phyloP scores from a whole-genome alignment of 2,888 invertebrate genomes.

The Serrognathus titanus region DNA sequence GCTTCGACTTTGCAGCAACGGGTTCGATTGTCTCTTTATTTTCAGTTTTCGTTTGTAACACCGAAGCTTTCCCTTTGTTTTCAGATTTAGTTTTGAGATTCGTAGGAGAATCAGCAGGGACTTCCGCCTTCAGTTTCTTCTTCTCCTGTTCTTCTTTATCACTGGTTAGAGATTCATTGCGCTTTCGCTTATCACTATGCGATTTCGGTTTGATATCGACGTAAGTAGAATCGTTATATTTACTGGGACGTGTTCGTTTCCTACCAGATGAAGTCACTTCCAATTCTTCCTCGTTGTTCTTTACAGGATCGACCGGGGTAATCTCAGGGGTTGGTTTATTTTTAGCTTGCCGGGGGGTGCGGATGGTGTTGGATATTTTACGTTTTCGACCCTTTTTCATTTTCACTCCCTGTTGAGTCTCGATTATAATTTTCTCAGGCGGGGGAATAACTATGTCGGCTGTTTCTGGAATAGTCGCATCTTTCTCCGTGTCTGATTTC shows the following conservation, averaged over 20 bases:
- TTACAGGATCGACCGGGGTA: conserved; percentile 24
- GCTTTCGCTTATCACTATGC: conserved; percentile 36
- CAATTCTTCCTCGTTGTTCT: conserved; percentile 34
- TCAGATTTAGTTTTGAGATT: conserved; percentile 9
- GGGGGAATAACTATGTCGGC: conserved; percentile 44
- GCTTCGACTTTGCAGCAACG: conserved; percentile 11
- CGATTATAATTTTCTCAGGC: conserved; percentile 57
- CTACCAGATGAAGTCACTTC: conserved; percentile 62
- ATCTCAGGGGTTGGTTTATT: conserved; percentile 27
- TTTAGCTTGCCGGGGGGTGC: conserved; percentile 30
- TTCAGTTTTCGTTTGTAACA: conserved; percentile 5
- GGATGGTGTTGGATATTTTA: conserved; percentile 26
- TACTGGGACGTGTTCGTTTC: conserved; percentile 60
- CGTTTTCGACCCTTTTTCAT: conserved; percentile 45
- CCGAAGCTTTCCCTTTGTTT: conserved; percentile 10
- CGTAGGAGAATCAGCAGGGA: conserved; percentile 10
- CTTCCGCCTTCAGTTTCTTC: conserved; percentile 33
- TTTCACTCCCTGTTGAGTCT: conserved; percentile 54
- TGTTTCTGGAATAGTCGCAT: conserved; percentile 36
- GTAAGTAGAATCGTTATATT: conserved; percentile 62
- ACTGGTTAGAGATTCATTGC: conserved; percentile 32
- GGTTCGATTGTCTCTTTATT: conserved; percentile 17
- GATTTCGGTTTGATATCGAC: conserved; percentile 44
- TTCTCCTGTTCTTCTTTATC: conserved; percentile 37
- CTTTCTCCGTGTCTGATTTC: conserved; percentile 55